Evolutionary conservation across 2,113 vertebrate species (phyloP), one percentile per base, ranked within the genome.

Genomic region (Oxyruncus cristatus): DNA sequence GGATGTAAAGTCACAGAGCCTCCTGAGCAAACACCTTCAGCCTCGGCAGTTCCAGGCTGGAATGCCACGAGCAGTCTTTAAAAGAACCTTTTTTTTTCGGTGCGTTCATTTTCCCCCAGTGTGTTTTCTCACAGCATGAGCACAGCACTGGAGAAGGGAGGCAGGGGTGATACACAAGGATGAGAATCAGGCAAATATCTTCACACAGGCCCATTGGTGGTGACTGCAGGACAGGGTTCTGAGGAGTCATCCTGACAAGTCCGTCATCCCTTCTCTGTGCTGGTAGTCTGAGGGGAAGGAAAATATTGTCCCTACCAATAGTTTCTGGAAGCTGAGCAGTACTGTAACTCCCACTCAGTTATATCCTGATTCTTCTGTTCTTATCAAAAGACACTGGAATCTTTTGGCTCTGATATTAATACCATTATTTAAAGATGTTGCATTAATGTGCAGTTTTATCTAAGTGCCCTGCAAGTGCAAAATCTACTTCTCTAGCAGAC

Each of bases 1-100:
- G 52, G 44, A 26, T 9, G 4, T 28, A 5, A 67, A 56, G 17
- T 22, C 19, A 7, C 0, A 0, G 0, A 3, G 26, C 20, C 22
- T 65, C 15, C 55, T 39, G 59, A 53, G 52, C n/a, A 30, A 76
- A 6, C 8, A 7, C 53, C 27, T 26, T 47, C 30, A 71, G 58
- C 46, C 32, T 55, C 41, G 44, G 65, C 49, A 72, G 26, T 0
- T 65, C 33, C 30, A 49, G 80, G 20, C 91, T 80, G 35, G 47
- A 28, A 35, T 28, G 27, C 66, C 75, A 17, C 15, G 0, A 14
- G 3, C 0, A 19, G 17, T 41, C 39, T 61, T 49, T 70, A 33
- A 32, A 32, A 27, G n/a, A 71, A 49, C 10, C 28, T 6, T 3
- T 3, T 26, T 26, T 14, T 53, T 10, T 72, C 19, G 5, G 14